A percentile compares a stretch with the other conserved stretches of the same genome.
phyloP scores from a whole-genome alignment of 2,797 vertebrate species.

The Sebastes goodei region DNA sequence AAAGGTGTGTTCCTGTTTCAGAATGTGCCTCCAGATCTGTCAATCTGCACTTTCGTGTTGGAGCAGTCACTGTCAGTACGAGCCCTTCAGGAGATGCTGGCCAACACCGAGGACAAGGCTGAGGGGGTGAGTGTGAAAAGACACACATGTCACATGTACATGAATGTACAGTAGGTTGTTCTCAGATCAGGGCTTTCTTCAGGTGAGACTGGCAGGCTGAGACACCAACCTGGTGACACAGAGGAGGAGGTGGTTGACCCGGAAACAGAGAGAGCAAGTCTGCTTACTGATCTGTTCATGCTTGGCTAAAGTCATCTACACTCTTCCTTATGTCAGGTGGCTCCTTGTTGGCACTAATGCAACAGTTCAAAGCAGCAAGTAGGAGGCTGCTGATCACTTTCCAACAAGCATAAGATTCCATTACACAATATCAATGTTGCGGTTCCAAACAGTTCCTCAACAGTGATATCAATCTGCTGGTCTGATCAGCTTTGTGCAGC shows the following conservation, averaged over 20 bases:
- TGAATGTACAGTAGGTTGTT: neutral
- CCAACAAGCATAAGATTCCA: neutral
- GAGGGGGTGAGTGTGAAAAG: constrained; percentile 89
- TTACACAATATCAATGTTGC: neutral
- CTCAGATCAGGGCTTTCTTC: neutral
- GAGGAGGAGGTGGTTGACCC: neutral
- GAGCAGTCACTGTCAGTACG: constrained; percentile 94
- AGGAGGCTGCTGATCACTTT: neutral
- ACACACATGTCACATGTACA: neutral
- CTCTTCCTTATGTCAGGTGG: neutral
- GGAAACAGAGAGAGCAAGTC: neutral
- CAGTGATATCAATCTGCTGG: neutral
- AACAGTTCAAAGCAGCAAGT: neutral
- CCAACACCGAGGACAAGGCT: constrained; percentile 91
- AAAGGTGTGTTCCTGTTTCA: constrained; percentile 1
- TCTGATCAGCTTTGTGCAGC: neutral
- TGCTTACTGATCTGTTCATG: neutral
- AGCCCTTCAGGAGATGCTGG: constrained; percentile 95
- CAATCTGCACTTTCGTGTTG: constrained; percentile 95
- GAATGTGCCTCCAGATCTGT: constrained; percentile 98
- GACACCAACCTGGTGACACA: neutral
- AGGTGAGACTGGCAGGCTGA: neutral
- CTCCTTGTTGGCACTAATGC: neutral
- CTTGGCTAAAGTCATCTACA: neutral
- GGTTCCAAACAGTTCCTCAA: neutral